Base-by-base conservation (phyloP, 2,797 vertebrate genomes). In the Acropternis orthonyx region DNA sequence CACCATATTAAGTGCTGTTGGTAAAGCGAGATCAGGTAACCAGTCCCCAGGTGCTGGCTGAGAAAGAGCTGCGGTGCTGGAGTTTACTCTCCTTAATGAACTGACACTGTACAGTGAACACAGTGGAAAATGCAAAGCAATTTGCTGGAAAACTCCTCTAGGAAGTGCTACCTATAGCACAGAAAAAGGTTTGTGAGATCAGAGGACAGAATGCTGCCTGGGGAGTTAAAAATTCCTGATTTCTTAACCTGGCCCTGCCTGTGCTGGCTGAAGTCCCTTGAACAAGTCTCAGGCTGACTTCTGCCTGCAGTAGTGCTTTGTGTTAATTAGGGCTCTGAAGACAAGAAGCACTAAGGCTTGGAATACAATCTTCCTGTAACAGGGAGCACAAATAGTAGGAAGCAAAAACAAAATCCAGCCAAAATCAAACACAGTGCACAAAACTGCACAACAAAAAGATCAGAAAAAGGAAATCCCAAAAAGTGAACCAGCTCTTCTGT, bases 41-140 rank as follows among this genome's bases (percentile, higher is more conserved):
- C 62, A 34, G 88, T 85, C 94, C 89, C 89, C 73, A 87, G 91
- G 82, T 94, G 51, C 88, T 75, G 61, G 41, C 58, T 48, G 86
- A 90, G 87, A 84, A 89, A 81, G 76, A 3, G 2, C 59, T 73
- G 46, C 5, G 0, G 63, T 58, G 55, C 54, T 81, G 80, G 66
- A 76, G 69, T 79, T 69, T 68, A 48, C 24, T 22, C 73, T 72
- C 80, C 75, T 86, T 93, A 93, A 92, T 94, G 77, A 96, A 87
- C 63, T 90, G 85, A 69, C 66, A 67, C 68, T 30, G 13, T 51
- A 51, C n/a, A 92, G 62, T 0, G 9, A 81, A 44, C 65, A 76
- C 77, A 28, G 56, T 16, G 54, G 58, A 79, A 61, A 79, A 76
- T 58, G 63, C 82, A 73, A 63, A 81, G 48, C 67, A 82, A 66